Percentiles rank a stretch among this genome's conserved stretches.
These are phyloP conservation scores for Sibirionetta formosa DNA, from an alignment of 2,797 vertebrate genomes.

Conservation along the genomic window DNA sequence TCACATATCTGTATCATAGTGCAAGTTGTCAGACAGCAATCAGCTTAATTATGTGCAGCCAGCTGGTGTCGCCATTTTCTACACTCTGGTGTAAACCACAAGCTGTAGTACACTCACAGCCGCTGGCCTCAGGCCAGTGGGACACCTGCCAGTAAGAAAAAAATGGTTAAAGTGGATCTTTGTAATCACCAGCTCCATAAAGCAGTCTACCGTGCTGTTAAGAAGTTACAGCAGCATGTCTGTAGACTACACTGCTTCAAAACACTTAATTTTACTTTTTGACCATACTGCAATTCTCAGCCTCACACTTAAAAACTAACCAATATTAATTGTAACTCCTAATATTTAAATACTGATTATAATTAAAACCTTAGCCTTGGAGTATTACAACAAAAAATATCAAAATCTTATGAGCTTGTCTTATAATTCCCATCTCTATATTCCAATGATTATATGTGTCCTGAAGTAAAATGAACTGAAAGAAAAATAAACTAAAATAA, in stretches of 20 bases:
- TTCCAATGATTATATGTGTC: background rate
- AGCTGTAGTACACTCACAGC: slow-evolving; percentile 73
- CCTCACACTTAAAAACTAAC: slow-evolving; percentile 6
- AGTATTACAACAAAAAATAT: background rate
- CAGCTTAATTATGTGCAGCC: slow-evolving; percentile 81
- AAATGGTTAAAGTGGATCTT: slow-evolving; percentile 80
- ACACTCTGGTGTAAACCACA: slow-evolving; percentile 77
- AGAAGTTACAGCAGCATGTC: slow-evolving; percentile 36
- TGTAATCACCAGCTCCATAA: slow-evolving; percentile 73
- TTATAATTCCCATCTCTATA: background rate
- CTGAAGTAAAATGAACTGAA: background rate
- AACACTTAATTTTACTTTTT: background rate
- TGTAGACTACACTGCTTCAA: slow-evolving; percentile 38
- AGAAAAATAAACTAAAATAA: background rate
- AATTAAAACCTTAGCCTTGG: background rate
- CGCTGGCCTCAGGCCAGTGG: slow-evolving; percentile 79
- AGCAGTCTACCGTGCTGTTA: slow-evolving; percentile 64
- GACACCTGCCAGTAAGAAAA: slow-evolving; percentile 81
- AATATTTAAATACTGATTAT: background rate
- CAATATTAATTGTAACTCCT: background rate
- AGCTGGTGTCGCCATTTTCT: slow-evolving; percentile 78
- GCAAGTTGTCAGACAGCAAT: slow-evolving; percentile 79
- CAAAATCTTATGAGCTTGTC: background rate
- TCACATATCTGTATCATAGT: slow-evolving; percentile 73
- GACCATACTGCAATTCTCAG: background rate